Evolutionary conservation across 2,888 invertebrate genomes (phyloP).

Genomic region (Octodonta nipae): DNA sequence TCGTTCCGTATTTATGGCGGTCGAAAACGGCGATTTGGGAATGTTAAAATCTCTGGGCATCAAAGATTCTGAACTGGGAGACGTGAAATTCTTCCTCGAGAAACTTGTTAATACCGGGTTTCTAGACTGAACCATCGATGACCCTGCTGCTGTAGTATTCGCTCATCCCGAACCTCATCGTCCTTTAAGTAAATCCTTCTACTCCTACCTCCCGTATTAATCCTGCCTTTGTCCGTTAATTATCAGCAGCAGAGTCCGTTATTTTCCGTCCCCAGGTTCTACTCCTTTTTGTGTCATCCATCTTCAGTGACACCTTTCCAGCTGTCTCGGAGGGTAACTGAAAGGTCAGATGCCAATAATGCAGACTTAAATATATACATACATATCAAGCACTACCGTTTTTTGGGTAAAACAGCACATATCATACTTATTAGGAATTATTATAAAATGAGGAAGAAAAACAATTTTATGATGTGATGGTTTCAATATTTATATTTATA

Average conservation of each 20-base stretch:
- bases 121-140: constrained; percentile 60
- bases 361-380: constrained; percentile 26
- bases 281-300: constrained; percentile 4
- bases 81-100: constrained; percentile 91
- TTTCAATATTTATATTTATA: constrained; percentile 14
- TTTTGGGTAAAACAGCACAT: constrained; percentile 24
- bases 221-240: constrained; percentile 17
- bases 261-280: constrained; percentile 25
- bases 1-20: constrained; percentile 88
- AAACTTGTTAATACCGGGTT: constrained; percentile 91
- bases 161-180: constrained; percentile 48
- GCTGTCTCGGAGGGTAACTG: constrained; percentile 27
- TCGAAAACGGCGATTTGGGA: constrained; percentile 86
- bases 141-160: constrained; percentile 50
- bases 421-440: constrained; percentile 23
- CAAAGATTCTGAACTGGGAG: constrained; percentile 87
- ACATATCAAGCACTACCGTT: constrained; percentile 30
- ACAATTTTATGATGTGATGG: constrained; percentile 13
- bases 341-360: constrained; percentile 24
- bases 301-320: constrained; percentile 4
- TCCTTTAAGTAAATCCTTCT: constrained; percentile 60
- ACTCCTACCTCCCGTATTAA: constrained; percentile 40
- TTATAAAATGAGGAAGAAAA: constrained; percentile 20
- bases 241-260: constrained; percentile 34
- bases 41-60: constrained; percentile 89